Base-by-base conservation (phyloP, 2,888 invertebrate species). In the Caenorhabditis macrosperma region DNA sequence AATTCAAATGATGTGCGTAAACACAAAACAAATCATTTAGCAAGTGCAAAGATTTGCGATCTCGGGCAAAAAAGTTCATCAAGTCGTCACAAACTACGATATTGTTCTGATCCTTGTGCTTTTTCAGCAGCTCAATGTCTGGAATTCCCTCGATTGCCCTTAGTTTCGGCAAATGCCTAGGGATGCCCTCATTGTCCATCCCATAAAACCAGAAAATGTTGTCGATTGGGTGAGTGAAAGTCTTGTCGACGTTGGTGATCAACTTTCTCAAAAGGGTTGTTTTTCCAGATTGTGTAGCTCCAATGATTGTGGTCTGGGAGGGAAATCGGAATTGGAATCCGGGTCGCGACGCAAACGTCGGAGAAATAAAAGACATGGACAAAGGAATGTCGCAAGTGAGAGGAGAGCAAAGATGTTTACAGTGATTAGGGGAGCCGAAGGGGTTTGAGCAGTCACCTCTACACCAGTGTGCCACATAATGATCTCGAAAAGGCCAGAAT, bases 161-260 rank as follows among this genome's bases (percentile, higher is more conserved):
- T 15, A 69, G n/a, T n/a, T n/a, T n/a, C n/a, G n/a, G n/a, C n/a
- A n/a, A n/a, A n/a, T 33, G 67, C 35, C 60, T 5, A 0, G 69
- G 69, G 20, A 69, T 69, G 7, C 69, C 35, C 1, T 28, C 30
- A 2, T 38, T 57, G 17, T 68, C 57, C 1, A 44, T 22, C 0
- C 68, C 68, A 48, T 68, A 68, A 33, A 68, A 68, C 68, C 68
- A 68, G 33, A 68, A 68, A 48, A 68, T 55, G 55, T 57, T 68
- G 26, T 68, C 68, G 1, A 68, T 68, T 0, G 68, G 68, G 6
- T 2, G 54, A 1, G 26, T 22, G n/a, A 68, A 68, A 12, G n/a
- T 28, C 0, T 6, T 22, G 6, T 38, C 5, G 1, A 9, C 12
- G 26, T 67, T 67, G 12, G 41, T 55, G n/a, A 67, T 67, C 1